A percentile compares a stretch with the other conserved stretches of the same genome.
Conservation (phyloP, 2,888 invertebrate genomes). For the Ormia ochracea region DNA sequence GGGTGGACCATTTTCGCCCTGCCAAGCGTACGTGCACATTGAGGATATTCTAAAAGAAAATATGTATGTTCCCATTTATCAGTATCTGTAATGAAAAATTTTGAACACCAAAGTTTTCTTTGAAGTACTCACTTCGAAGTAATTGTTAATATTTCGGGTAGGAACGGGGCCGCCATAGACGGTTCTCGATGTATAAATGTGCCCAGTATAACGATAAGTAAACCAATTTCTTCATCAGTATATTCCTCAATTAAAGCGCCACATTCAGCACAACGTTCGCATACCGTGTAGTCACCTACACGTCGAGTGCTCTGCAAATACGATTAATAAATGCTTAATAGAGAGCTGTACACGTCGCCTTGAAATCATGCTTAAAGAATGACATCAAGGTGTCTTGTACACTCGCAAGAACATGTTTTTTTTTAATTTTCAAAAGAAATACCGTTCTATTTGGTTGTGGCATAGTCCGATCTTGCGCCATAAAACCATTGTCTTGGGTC, state of each 20-base stretch:
- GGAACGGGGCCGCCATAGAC: constrained; percentile 92
- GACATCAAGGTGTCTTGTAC: too few species aligned
- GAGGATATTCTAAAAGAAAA: constrained; percentile 81
- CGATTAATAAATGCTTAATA: neutral
- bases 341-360: too few species aligned
- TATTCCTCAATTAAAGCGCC: constrained; percentile 93
- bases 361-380: too few species aligned
- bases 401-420: too few species aligned
- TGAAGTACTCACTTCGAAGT: constrained; percentile 85
- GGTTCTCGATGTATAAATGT: constrained; percentile 98
- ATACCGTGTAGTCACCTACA: constrained; percentile 84
- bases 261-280: constrained; percentile 88
- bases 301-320: constrained; percentile 79
- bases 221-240: constrained; percentile 96
- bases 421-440: constrained; percentile 39
- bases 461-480: constrained; percentile 62
- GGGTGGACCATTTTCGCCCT: constrained; percentile 89
- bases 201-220: constrained; percentile 94
- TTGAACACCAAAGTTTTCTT: neutral
- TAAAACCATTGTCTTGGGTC: constrained; percentile 67
- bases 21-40: constrained; percentile 91
- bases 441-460: constrained; percentile 67
- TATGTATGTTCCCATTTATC: neutral
- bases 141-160: constrained; percentile 92
- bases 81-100: neutral